These are phyloP conservation scores for Drosophila lacicola DNA, from an alignment of 2,888 invertebrate genomes.

Conservation along the genomic window DNA sequence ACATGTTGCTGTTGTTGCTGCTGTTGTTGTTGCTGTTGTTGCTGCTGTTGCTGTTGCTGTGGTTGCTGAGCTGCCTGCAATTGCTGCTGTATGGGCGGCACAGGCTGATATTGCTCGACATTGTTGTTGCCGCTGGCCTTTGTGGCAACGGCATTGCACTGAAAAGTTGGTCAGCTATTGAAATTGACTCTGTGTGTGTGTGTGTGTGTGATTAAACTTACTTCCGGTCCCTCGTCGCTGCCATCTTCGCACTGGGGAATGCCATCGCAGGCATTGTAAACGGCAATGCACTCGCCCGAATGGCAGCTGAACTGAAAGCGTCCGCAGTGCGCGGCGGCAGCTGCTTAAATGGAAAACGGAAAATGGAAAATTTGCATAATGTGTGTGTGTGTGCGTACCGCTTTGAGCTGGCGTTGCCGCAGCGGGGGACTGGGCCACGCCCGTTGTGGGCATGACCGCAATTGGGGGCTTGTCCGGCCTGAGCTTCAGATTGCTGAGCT, in stretches of 20 bases:
- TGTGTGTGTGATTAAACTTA: constrained; percentile 80
- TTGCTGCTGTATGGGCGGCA: constrained; percentile 61
- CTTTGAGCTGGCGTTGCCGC: constrained; percentile 46
- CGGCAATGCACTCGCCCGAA: constrained; percentile 95
- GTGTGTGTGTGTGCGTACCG: constrained; percentile 41
- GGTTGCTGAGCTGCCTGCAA: constrained; percentile 56
- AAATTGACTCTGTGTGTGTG: not conserved
- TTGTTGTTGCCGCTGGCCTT: constrained; percentile 41
- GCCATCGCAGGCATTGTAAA: constrained; percentile 98
- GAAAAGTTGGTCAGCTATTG: constrained; percentile 34
- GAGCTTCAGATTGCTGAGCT: constrained; percentile 84
- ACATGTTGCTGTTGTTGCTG: constrained; percentile 61
- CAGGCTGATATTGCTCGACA: constrained; percentile 65
- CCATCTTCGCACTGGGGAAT: constrained; percentile 96
- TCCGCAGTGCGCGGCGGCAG: constrained; percentile 87
- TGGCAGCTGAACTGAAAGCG: constrained; percentile 95
- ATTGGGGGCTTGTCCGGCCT: constrained; percentile 75
- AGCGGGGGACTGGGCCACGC: constrained; percentile 24
- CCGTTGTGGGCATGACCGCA: constrained; percentile 28
- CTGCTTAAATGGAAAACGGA: constrained; percentile 28
- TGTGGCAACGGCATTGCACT: constrained; percentile 78
- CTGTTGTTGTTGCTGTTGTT: constrained; percentile 42
- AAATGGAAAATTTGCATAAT: constrained; percentile 46
- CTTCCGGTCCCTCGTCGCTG: constrained; percentile 95
- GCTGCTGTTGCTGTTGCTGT: no score